phyloP scores from a whole-genome alignment of 2,113 vertebrate genomes.

The Grammomys dolichurus region DNA sequence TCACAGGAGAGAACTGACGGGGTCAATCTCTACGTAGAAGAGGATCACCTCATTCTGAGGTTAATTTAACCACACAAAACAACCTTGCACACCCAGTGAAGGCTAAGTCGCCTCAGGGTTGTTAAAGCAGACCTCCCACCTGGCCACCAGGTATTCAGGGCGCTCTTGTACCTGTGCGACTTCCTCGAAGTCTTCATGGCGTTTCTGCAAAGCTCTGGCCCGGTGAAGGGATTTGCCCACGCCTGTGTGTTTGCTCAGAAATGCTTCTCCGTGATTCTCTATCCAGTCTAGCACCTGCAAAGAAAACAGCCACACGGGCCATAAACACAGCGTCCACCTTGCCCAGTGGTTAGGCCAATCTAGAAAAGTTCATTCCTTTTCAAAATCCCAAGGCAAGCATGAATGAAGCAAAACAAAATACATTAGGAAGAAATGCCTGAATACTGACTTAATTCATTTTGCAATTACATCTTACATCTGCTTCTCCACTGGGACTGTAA shows the following conservation, averaged over 20 bases:
- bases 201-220: slow-evolving; percentile 97
- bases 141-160: accelerated
- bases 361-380: neutral
- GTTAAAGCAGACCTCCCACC: neutral
- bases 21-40: neutral
- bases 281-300: slow-evolving; percentile 98
- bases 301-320: neutral
- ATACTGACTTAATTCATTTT: neutral
- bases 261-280: slow-evolving; percentile 98
- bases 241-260: slow-evolving; percentile 98
- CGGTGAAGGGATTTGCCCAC: slow-evolving; percentile 98
- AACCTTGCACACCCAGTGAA: neutral
- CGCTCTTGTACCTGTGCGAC: slow-evolving; percentile 94
- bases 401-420: slow-evolving; percentile 15
- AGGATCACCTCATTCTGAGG: neutral
- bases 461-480: neutral
- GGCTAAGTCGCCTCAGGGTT: neutral
- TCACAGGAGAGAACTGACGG: neutral
- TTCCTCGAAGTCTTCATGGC: slow-evolving; percentile 98
- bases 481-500: slow-evolving; percentile 5
- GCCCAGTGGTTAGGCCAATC: accelerated
- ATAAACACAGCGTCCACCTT: neutral
- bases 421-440: neutral
- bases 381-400: neutral
- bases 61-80: neutral